These are phyloP conservation scores for Leptopilina clavipes DNA, from an alignment of 1,140 invertebrate species.

Conservation along the genomic window DNA sequence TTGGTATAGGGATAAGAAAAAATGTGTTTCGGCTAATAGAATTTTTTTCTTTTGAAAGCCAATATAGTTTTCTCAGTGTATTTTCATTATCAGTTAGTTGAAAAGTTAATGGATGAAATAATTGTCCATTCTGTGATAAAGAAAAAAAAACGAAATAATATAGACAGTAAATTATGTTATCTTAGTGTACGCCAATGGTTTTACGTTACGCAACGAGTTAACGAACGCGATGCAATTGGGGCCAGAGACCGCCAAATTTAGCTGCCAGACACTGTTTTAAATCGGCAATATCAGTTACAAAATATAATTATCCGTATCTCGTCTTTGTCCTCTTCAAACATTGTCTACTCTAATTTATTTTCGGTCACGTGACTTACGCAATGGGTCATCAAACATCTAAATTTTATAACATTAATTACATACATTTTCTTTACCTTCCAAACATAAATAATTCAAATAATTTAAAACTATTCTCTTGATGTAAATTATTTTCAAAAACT, in stretches of 20 bases:
- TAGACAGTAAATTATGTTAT: slow-evolving; percentile 30
- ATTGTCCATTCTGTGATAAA: too few species aligned
- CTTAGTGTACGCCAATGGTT: slow-evolving; percentile 54
- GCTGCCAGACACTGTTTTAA: slow-evolving; percentile 67
- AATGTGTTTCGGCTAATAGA: too few species aligned
- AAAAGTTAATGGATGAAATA: too few species aligned
- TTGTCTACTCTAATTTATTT: slow-evolving; percentile 25
- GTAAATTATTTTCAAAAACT: too few species aligned
- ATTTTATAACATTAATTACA: neutral
- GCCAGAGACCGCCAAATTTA: slow-evolving; percentile 70
- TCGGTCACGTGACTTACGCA: slow-evolving; percentile 9
- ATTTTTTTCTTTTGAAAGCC: too few species aligned
- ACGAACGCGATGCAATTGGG: slow-evolving; percentile 61
- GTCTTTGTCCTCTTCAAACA: slow-evolving; percentile 33
- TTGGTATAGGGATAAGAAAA: too few species aligned
- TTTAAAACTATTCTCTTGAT: neutral
- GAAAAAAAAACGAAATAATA: neutral
- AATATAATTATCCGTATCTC: slow-evolving; percentile 54
- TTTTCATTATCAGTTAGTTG: too few species aligned
- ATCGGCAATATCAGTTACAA: slow-evolving; percentile 72
- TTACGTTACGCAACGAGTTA: slow-evolving; percentile 64
- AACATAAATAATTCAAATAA: neutral
- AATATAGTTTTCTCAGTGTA: too few species aligned
- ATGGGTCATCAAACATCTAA: neutral
- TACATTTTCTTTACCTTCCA: neutral